Percentiles rank a stretch among this genome's conserved stretches.
Evolutionary conservation across 2,113 vertebrate genomes (phyloP).

Genomic region (Odocoileus hemionus): DNA sequence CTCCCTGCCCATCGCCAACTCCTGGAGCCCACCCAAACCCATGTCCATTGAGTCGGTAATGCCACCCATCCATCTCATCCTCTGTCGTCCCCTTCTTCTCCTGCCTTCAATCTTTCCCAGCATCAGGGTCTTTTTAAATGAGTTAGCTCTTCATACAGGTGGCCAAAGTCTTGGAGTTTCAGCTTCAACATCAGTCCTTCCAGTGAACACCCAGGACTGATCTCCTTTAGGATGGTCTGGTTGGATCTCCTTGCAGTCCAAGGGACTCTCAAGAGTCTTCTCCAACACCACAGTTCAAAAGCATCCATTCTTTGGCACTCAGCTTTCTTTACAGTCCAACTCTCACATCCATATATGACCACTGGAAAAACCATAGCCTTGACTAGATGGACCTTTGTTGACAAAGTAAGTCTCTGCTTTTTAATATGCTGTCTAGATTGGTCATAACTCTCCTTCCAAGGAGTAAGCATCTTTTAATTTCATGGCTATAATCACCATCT

Average conservation of each 20-base stretch:
- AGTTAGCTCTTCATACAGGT: not conserved
- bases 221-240: not conserved
- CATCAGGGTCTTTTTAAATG: not conserved
- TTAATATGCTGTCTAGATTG: not conserved
- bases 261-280: not conserved
- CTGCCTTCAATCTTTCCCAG: fast-evolving
- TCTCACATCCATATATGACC: not conserved
- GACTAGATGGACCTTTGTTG: not conserved
- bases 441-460: not conserved
- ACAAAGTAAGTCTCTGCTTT: not conserved
- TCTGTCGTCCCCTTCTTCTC: not conserved
- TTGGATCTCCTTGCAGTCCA: not conserved
- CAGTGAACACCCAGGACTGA: not conserved
- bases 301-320: fast-evolving
- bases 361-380: not conserved
- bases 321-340: not conserved
- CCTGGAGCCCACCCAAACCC: not conserved
- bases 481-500: not conserved
- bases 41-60: fast-evolving
- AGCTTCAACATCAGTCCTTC: not conserved
- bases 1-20: not conserved
- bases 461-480: not conserved
- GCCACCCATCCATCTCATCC: not conserved
- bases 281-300: not conserved
- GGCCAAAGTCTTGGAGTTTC: not conserved